Conservation (phyloP, 2,888 invertebrate genomes). For the Eristalinus sepulchralis region DNA sequence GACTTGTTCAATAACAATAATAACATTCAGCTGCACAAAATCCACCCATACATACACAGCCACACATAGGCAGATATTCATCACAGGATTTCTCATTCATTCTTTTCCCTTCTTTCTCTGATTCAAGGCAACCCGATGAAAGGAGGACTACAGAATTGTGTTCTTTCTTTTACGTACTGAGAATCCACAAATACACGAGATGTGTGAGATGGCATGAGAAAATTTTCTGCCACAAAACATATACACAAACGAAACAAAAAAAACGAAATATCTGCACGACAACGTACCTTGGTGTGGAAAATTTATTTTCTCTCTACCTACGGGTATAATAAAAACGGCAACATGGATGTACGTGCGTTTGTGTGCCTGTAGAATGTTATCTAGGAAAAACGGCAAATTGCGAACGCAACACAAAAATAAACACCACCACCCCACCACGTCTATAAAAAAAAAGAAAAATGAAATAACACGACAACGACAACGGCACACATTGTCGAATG, state of each 20-base stretch:
- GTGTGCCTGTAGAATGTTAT: conserved; percentile 36
- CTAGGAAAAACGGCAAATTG: conserved; percentile 62
- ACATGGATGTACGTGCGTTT: background rate
- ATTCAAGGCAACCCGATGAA: conserved; percentile 2
- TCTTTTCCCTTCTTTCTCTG: conserved; percentile 37
- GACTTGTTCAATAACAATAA: conserved; percentile 67
- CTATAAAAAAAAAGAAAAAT: conserved; percentile 2
- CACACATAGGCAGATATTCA: background rate
- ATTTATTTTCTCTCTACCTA: conserved; percentile 28
- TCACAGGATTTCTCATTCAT: conserved; percentile 56
- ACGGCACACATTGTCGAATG: conserved; percentile 48
- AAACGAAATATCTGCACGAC: background rate
- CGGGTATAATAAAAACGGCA: background rate
- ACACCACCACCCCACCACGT: conserved; percentile 42
- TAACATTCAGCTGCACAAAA: conserved; percentile 39
- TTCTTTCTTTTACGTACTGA: conserved; percentile 16
- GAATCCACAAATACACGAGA: conserved; percentile 32
- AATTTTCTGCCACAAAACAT: conserved; percentile 36
- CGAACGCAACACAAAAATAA: conserved; percentile 69
- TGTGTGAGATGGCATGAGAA: conserved; percentile 42
- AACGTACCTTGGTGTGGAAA: conserved; percentile 38
- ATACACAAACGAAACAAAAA: background rate
- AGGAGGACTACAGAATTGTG: conserved; percentile 27
- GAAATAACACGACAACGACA: conserved; percentile 16
- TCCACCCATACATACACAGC: background rate